phyloP scores from a whole-genome alignment of 2,113 vertebrate species.

The Pycnonotus jocosus region DNA sequence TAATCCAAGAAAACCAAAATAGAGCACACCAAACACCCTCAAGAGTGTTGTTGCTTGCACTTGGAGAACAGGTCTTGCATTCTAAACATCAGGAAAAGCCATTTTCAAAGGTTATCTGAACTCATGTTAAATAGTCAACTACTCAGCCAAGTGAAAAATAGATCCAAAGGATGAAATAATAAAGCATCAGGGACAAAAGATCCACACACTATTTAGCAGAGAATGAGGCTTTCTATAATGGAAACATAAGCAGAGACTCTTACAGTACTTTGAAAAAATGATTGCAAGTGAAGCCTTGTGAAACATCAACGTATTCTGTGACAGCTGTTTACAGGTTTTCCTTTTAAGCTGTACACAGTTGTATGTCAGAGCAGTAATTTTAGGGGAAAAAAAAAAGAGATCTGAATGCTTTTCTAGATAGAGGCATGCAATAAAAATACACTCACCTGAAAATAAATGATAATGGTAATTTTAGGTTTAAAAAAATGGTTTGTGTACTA shows the following conservation, averaged over 20 bases:
- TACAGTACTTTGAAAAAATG: conserved; percentile 18
- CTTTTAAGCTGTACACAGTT: conserved; percentile 17
- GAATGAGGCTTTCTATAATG: conserved; percentile 30
- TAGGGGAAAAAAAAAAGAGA: not conserved
- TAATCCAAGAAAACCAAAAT: not conserved
- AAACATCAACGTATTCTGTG: conserved; percentile 15
- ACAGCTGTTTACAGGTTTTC: conserved; percentile 41
- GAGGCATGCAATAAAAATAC: not conserved
- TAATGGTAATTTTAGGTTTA: not conserved
- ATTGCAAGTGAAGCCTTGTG: conserved; percentile 22
- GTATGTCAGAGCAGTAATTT: conserved; percentile 6
- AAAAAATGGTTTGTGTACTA: not conserved
- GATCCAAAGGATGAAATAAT: conserved; percentile 51
- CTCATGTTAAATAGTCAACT: conserved; percentile 40
- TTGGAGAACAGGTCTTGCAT: conserved; percentile 9
- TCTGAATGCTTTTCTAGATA: not conserved
- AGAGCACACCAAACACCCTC: not conserved
- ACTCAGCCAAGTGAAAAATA: conserved; percentile 52
- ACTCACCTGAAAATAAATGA: not conserved
- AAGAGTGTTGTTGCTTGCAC: not conserved
- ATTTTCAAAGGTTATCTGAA: conserved; percentile 53
- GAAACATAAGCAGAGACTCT: conserved; percentile 23
- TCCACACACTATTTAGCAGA: conserved; percentile 46
- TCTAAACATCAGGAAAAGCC: conserved; percentile 30
- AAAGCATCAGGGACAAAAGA: conserved; percentile 38